Conservation (phyloP, 2,113 vertebrate genomes). For the Myotis yumanensis region DNA sequence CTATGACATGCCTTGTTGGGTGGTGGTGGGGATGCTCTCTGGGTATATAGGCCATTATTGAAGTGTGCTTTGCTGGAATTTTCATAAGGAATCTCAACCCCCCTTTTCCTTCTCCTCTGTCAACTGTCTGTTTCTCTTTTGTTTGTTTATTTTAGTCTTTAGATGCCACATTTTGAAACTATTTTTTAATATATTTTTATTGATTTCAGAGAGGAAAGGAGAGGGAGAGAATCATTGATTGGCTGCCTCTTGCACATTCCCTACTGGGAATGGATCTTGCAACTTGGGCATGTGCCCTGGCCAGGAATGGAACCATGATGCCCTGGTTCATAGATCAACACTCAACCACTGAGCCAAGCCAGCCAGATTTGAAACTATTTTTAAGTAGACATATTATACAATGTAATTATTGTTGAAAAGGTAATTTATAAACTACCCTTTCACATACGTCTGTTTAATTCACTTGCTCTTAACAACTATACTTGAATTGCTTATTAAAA, state of each 20-base stretch:
- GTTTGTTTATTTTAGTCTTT: background rate
- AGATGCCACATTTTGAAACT: background rate
- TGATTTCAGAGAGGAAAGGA: too few species aligned
- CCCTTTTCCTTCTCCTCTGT: background rate
- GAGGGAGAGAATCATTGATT: too few species aligned
- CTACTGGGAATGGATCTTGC: too few species aligned
- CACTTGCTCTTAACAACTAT: background rate
- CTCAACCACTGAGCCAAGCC: too few species aligned
- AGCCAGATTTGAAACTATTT: background rate
- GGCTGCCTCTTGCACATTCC: too few species aligned
- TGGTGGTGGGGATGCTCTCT: background rate
- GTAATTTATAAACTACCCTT: background rate
- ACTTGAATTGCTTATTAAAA: slow-evolving; percentile 12
- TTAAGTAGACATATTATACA: background rate
- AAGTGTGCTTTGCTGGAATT: background rate
- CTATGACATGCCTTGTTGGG: too few species aligned
- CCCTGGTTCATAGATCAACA: too few species aligned
- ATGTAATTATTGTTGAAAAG: background rate
- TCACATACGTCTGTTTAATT: background rate
- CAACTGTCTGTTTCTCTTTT: background rate
- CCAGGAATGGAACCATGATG: too few species aligned
- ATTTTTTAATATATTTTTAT: background rate
- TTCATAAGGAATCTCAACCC: background rate
- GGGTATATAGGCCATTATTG: background rate
- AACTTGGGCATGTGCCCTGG: too few species aligned